Evolutionary conservation across 1,140 invertebrate genomes (phyloP), one percentile per base, ranked within the genome.

Genomic region (Kradibia gibbosae): DNA sequence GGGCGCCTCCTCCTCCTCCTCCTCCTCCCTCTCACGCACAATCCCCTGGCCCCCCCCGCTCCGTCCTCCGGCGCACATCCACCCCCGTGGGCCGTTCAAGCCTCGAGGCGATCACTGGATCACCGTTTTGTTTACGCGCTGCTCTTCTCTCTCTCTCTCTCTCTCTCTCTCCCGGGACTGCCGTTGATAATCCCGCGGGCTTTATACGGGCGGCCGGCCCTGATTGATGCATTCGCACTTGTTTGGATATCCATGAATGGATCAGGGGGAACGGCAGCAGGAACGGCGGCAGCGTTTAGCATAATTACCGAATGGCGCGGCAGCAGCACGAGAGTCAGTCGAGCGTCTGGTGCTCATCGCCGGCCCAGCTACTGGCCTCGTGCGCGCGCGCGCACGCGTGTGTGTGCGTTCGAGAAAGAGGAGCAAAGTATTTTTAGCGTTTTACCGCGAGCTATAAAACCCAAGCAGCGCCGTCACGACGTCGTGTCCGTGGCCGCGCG

Each of bases 361-460:
- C 67, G 17, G 10, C 7, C n/a, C 67, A 39, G 39, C 67, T 70
- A 28, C 70, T 48, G n/a, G n/a, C 70, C 28, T 20, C 48, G 62
- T 65, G 62, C n/a, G 31, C 36, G n/a, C 31, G 65, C 72, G 78
- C n/a, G n/a, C n/a, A n/a, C n/a, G n/a, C n/a, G n/a, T n/a, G 20
- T 67, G 34, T 71, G 62, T 65, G 62, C n/a, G 31, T 53, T 22
- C 31, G 65, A 76, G 78, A 83, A 55, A 82, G 60, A 85, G 83
- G 31, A 72, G 75, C 76, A 67, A 73, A 50, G 81, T 82, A 82
- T 82, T 82, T 82, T 82, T 82, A 82, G 80, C 65, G 80, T 82
- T 82, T 82, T 77, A 82, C 80, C 81, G 76, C 76, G 82, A 80
- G 77, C 77, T 73, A 82, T 78, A 82, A 82, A 82, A 82, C 81